Base-by-base conservation (phyloP, 2,888 invertebrate species). In the Sarcophaga caerulescens region DNA sequence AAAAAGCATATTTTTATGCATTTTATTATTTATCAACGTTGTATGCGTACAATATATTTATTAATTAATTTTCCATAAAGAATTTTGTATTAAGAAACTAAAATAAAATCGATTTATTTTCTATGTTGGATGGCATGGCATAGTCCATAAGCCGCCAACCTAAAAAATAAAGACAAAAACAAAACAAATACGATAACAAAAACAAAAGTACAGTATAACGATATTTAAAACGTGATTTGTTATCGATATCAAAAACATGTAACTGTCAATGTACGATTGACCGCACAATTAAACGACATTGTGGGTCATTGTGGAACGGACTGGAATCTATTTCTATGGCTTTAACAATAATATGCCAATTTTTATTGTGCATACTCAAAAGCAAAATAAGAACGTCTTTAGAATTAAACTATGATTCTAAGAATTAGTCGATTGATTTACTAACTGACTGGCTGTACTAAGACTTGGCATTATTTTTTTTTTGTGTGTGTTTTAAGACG, bases 251-350 rank as follows among this genome's bases (percentile, higher is more conserved):
- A 10, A 17, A 10, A 3, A 19, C 60, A 14, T 74, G 25, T 75
- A 83, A 86, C 83, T 83, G 85, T 86, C 83, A 84, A 84, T 78
- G 81, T 74, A 78, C 86, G 44, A 73, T 47, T 52, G 5, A 52
- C 4, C 52, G 17, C 1, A 52, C 68, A 63, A 44, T 65, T 59
- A 52, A 44, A 4, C 47, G 68, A 63, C 76, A 85, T 86, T 84
- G 81, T 84, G 81, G 86, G 83, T 84, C 85, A 81, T 83, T 83
- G 68, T 60, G 3, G 10, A 68, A 79, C 69, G 71, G 10, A 81
- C 45, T 65, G 60, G n/a, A 59, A 60, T 71, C 60, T 35, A 21
- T 23, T 4, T 44, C 44, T 71, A 57, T 25, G 45, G 57, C 2
- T 23, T 71, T 35, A 21, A 23, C 5, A 35, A n/a, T 35, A 25